Evolutionary conservation across 1,140 invertebrate genomes (phyloP).

Genomic region (Ctenoplectra terminalis): DNA sequence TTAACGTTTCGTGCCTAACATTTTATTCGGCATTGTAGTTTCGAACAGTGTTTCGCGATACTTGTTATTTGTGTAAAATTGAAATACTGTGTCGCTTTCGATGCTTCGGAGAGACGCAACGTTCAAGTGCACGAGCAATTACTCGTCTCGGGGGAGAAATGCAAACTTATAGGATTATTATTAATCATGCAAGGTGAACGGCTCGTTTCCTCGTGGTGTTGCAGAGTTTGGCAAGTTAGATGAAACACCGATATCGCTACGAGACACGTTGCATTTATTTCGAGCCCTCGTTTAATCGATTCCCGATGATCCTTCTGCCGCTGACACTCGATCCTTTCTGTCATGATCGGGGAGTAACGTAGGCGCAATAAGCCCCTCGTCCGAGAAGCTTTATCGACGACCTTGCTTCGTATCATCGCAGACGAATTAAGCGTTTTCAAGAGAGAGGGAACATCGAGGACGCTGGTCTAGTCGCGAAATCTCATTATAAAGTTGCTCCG

Average conservation of each 20-base stretch:
- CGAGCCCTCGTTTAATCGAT: not conserved
- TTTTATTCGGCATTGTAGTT: not conserved
- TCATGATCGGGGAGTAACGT: too few species aligned
- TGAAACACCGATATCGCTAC: not conserved
- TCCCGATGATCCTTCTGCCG: conserved; percentile 17
- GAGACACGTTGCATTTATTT: not conserved
- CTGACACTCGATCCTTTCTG: not conserved
- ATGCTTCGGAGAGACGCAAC: too few species aligned
- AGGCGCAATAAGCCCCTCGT: conserved; percentile 9
- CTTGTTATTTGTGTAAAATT: too few species aligned
- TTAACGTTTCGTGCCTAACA: not conserved
- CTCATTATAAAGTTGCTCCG: conserved; percentile 42
- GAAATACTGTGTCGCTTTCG: not conserved
- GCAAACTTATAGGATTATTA: conserved; percentile 51
- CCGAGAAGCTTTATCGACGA: not conserved
- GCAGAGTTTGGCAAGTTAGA: not conserved
- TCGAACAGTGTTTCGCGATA: too few species aligned
- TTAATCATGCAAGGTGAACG: conserved; percentile 29
- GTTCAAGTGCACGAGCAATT: conserved; percentile 7
- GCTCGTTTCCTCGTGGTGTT: not conserved
- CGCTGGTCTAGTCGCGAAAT: conserved; percentile 34
- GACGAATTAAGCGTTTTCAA: conserved; percentile 30
- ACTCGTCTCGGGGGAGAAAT: conserved; percentile 12
- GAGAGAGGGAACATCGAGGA: not conserved
- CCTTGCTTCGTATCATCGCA: conserved; percentile 9